Percentiles rank a stretch among this genome's conserved stretches.
phyloP scores from a whole-genome alignment of 2,888 invertebrate genomes.

The Spicauda simplicius region DNA sequence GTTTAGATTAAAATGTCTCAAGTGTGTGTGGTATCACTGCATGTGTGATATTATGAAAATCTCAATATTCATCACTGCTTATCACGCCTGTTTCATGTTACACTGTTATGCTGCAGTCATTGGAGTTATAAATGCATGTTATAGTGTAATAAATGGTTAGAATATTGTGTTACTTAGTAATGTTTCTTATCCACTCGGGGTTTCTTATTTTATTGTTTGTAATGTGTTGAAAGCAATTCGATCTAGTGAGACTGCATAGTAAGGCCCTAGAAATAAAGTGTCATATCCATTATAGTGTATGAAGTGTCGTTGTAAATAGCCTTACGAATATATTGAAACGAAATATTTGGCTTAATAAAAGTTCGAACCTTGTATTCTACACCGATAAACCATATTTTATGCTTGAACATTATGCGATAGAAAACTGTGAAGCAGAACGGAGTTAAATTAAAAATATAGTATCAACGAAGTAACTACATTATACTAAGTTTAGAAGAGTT shows the following conservation, averaged over 20 bases:
- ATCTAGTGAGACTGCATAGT: conserved; percentile 36
- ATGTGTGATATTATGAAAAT: no score
- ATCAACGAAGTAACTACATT: background rate
- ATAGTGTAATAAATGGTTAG: background rate
- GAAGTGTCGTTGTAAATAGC: conserved; percentile 22
- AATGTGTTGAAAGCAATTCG: conserved; percentile 15
- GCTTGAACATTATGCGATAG: background rate
- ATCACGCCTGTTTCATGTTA: background rate
- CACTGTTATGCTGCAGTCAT: background rate
- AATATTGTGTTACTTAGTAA: background rate
- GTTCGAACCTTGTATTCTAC: background rate
- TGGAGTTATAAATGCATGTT: background rate
- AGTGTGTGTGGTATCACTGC: background rate
- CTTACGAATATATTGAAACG: conserved; percentile 3
- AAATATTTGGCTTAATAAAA: background rate
- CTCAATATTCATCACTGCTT: no score
- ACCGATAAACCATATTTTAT: background rate
- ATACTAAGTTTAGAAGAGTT: background rate
- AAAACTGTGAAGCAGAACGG: background rate
- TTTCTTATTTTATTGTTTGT: background rate
- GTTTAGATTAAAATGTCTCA: background rate
- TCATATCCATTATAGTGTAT: conserved; percentile 23
- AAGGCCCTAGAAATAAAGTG: conserved; percentile 29
- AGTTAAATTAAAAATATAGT: background rate
- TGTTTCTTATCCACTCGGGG: background rate